Evolutionary conservation across 2,113 vertebrate genomes (phyloP), one percentile per base, ranked within the genome.

Genomic region (Hydropotes inermis): DNA sequence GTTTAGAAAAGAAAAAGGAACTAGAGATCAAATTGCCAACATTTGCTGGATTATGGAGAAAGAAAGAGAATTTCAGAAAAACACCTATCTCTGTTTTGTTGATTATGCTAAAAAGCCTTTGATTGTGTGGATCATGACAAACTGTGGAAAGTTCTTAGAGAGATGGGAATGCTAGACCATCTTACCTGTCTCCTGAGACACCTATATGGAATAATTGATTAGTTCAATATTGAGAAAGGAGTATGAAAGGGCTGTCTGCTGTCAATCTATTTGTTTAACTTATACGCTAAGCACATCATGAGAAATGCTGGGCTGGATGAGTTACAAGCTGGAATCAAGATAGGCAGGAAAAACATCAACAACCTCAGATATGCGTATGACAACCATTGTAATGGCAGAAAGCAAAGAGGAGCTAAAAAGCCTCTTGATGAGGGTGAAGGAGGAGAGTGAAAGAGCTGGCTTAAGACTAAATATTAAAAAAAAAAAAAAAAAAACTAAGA

Each of bases 361-460:
- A 39, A 74, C 10, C 36, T 39, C 67, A 74, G n/a, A 39, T 39
- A 74, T 25, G 67, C 1, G 0, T 6, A 39, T 12, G 67, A 23
- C 4, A 23, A 74, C 5, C 67, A 74, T 70, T 1, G 1, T 74
- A 74, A 74, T 23, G 67, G 67, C 67, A 74, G n/a, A 39, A 74
- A 74, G 67, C 67, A 23, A 36, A 74, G n/a, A 70, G 19, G 67
- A 74, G 23, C n/a, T 39, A 39, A 23, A 39, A 1, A n/a, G 33
- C 64, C 33, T n/a, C n/a, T 39, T 74, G n/a, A 74, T 74, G n/a
- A 74, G 10, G n/a, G n/a, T 39, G n/a, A 39, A 70, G 67, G 10
- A 74, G n/a, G 67, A 74, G 19, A 39, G 67, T 25, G 19, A 39
- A 74, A 74, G 67, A 39, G n/a, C 67, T 1, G 0, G n/a, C 9